Evolutionary conservation across 2,113 vertebrate species (phyloP), one percentile per base, ranked within the genome.

Genomic region (Petrocephalus microphthalmus): DNA sequence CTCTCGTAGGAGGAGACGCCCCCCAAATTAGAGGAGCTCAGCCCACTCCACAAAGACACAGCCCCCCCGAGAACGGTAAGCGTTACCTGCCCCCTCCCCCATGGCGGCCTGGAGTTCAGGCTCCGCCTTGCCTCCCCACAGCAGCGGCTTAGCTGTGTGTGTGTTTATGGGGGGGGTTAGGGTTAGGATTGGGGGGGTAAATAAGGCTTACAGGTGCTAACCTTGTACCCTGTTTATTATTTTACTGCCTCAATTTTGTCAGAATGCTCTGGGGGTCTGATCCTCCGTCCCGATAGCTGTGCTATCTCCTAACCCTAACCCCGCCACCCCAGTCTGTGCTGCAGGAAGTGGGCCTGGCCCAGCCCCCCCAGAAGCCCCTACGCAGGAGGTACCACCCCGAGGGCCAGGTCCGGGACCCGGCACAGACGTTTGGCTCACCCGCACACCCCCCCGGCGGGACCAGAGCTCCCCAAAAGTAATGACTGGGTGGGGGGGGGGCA

Each of bases 341-440:
- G 82, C 94, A 99, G 97, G 94, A 96, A 91, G 96, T 97, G 91
- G 95, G 93, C 78, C 94, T 95, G 42, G 87, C 92, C 93, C 97
- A 97, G 60, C 95, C 95, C 0, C 97, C 98, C 37, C 97, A 96
- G 91, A 99, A 99, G 92, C 97, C 98, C 0, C 88, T 96, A 84
- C 96, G 97, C 87, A 96, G 97, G 92, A 99, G 98, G 93, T 95
- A 96, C 90, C 96, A 95, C 84, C 92, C 96, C 0, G 97, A 98
- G 90, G 92, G 90, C 42, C 96, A 97, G 91, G 95, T 95, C 90
- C 89, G 94, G 90, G 97, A 98, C 90, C 87, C 78, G 13, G 52
- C 78, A 37, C 78, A 81, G 20, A 33, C 33, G 37, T 47, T 74
- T 7, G 5, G 52, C 37, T 45, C 29, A 8, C 94, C 91, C 4